Percentiles rank a stretch among this genome's conserved stretches.
phyloP scores from a whole-genome alignment of 2,797 vertebrate species.

The Anisognathus igniventris region DNA sequence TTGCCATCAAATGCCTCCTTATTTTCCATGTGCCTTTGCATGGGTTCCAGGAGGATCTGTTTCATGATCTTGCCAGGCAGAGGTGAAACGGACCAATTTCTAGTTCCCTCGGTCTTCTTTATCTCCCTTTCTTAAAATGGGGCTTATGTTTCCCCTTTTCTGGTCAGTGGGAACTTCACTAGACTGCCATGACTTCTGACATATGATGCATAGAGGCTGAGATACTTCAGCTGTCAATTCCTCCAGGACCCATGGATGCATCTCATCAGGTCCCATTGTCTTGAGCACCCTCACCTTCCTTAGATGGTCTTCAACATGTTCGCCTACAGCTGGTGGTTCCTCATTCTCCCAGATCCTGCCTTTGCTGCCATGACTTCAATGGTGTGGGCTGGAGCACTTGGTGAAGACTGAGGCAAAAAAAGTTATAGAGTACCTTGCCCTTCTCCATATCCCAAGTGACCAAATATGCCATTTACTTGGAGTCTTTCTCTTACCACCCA shows the following conservation, averaged over 20 bases:
- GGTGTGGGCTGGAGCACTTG: background rate
- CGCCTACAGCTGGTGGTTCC: background rate
- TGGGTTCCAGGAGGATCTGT: background rate
- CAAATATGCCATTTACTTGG: background rate
- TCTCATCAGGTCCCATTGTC: background rate
- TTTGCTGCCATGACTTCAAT: background rate
- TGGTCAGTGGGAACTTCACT: accelerated
- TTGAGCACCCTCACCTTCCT: background rate
- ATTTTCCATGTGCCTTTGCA: background rate
- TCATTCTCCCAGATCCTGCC: background rate
- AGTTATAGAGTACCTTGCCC: accelerated
- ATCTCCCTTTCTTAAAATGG: background rate
- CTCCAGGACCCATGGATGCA: background rate
- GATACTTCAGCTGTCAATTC: background rate
- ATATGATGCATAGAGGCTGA: background rate
- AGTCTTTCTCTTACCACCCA: background rate
- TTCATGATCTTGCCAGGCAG: background rate
- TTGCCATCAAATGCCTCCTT: background rate
- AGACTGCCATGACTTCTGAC: background rate
- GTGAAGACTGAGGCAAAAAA: background rate
- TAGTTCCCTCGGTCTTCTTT: background rate
- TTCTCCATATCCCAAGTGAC: background rate
- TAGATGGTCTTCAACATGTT: background rate
- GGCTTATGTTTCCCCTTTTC: background rate
- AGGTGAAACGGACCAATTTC: background rate